Evolutionary conservation across 2,113 vertebrate species (phyloP).

Genomic region (Glaucidium brasilianum): DNA sequence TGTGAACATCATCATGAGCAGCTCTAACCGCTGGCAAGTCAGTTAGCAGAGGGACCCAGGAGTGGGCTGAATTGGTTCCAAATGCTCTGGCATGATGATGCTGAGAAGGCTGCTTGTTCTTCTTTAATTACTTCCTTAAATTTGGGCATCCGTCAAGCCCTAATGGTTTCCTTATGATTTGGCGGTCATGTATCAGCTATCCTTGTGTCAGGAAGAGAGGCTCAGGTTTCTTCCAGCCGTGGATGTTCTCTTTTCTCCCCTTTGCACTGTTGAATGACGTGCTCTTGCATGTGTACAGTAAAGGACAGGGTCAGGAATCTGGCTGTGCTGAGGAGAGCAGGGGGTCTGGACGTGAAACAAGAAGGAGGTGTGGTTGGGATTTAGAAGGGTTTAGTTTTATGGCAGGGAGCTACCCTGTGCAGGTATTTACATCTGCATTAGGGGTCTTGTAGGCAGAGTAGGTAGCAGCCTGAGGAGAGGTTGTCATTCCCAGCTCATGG

Average conservation of each 20-base stretch:
- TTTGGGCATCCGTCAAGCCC: constrained; percentile 39
- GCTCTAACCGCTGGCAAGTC: constrained; percentile 21
- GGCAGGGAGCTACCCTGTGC: accelerated
- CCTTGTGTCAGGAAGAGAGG: background rate
- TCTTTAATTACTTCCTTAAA: constrained; percentile 65
- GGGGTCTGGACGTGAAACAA: background rate
- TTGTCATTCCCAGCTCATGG: background rate
- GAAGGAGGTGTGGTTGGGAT: background rate
- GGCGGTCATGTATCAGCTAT: background rate
- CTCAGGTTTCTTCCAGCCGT: background rate
- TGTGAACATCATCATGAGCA: background rate
- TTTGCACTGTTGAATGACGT: background rate
- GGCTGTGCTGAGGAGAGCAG: background rate
- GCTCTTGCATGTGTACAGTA: accelerated
- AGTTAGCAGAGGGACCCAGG: background rate
- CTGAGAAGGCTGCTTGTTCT: constrained; percentile 53
- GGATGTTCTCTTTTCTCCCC: background rate
- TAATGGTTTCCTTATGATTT: constrained; percentile 54
- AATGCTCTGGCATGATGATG: constrained; percentile 39
- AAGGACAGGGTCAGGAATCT: background rate
- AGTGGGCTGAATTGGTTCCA: constrained; percentile 57
- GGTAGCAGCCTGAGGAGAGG: background rate
- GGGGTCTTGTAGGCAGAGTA: background rate
- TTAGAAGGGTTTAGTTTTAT: background rate
- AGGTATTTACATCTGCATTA: background rate